phyloP scores from a whole-genome alignment of 2,888 invertebrate species.

The Celastrina argiolus region DNA sequence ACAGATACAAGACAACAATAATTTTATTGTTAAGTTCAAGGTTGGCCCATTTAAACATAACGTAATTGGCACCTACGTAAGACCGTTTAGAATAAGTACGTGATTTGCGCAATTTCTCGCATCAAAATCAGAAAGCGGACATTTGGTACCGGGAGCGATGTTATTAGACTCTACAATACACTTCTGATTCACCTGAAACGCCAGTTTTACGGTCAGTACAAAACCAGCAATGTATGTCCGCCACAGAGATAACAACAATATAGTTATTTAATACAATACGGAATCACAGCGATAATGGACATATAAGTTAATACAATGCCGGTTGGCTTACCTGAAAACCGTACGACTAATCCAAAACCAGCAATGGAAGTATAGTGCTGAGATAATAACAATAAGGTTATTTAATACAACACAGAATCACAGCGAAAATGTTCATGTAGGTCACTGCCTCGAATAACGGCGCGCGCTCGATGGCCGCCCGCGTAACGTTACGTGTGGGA shows the following conservation, averaged over 20 bases:
- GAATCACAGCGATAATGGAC: no score
- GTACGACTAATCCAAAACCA: slow-evolving; percentile 35
- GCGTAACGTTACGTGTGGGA: slow-evolving; percentile 78
- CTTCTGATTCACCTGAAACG: slow-evolving; percentile 19
- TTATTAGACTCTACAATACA: slow-evolving; percentile 19
- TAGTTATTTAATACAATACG: background rate
- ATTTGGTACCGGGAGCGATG: slow-evolving; percentile 15
- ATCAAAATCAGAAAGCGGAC: slow-evolving; percentile 75
- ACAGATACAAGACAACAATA: no score
- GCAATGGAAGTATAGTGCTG: slow-evolving; percentile 34
- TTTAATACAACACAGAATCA: slow-evolving; percentile 50
- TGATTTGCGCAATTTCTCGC: slow-evolving; percentile 60
- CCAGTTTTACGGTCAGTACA: background rate
- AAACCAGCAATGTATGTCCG: background rate
- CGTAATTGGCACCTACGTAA: slow-evolving; percentile 62
- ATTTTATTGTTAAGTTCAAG: slow-evolving; percentile 17
- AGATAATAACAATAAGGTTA: slow-evolving; percentile 57
- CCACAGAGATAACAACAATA: background rate
- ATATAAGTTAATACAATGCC: slow-evolving; percentile 39
- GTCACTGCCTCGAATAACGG: slow-evolving; percentile 77
- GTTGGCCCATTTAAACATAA: slow-evolving; percentile 42
- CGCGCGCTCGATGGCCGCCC: slow-evolving; percentile 71
- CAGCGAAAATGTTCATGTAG: slow-evolving; percentile 60
- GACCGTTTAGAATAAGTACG: slow-evolving; percentile 58
- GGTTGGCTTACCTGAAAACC: slow-evolving; percentile 27